Conservation (phyloP, 1,140 invertebrate species). For the Papilio machaon region DNA sequence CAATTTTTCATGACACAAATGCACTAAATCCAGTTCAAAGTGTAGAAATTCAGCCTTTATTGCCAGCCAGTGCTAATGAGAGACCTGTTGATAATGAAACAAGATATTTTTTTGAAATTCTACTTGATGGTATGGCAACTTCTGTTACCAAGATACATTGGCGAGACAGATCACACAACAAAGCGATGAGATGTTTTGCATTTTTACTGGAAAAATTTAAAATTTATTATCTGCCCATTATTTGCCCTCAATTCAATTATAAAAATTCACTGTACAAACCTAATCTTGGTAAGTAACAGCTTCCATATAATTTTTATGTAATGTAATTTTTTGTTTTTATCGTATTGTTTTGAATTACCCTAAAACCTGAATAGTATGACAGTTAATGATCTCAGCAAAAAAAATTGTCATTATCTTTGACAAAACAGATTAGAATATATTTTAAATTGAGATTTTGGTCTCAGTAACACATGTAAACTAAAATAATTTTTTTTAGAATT, state of each 20-base stretch:
- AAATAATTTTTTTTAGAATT: constrained; percentile 75
- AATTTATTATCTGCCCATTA: constrained; percentile 93
- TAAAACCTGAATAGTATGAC: too few species aligned
- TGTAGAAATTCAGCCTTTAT: constrained; percentile 91
- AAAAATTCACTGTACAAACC: constrained; percentile 94
- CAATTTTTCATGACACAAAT: constrained; percentile 86
- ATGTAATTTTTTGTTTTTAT: neutral
- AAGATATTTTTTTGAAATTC: constrained; percentile 92
- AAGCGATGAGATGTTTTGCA: constrained; percentile 91
- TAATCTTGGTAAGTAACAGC: constrained; percentile 85
- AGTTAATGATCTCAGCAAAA: neutral
- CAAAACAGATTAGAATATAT: too few species aligned
- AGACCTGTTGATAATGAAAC: constrained; percentile 94
- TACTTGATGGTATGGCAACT: constrained; percentile 95
- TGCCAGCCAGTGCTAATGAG: constrained; percentile 92
- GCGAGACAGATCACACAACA: constrained; percentile 91
- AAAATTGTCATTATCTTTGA: too few species aligned
- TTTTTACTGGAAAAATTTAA: constrained; percentile 97
- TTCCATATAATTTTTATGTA: neutral
- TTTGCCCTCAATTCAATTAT: constrained; percentile 94
- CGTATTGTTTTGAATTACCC: constrained; percentile 36
- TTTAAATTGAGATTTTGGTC: too few species aligned
- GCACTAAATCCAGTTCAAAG: constrained; percentile 88
- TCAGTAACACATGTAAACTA: neutral
- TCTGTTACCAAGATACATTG: constrained; percentile 94